phyloP scores from a whole-genome alignment of 92 coral and sea anemone genomes.

The Actinernus sp. region DNA sequence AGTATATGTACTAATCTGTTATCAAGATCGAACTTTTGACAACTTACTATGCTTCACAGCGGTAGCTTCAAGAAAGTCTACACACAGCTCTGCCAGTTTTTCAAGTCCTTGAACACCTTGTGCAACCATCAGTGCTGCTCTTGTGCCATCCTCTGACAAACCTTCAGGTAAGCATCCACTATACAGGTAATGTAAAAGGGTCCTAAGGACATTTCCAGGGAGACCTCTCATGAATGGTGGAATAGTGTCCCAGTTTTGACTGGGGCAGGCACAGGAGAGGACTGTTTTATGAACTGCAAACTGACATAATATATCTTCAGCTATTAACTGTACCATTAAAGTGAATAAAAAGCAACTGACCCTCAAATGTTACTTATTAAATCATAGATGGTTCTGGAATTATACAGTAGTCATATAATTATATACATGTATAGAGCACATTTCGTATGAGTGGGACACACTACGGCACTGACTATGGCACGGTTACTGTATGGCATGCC shows the following conservation, averaged over 20 bases:
- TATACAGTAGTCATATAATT: no score
- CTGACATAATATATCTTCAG: conserved; percentile 32
- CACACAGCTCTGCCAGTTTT: conserved; percentile 60
- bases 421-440: no score
- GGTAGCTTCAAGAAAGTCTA: conserved; percentile 72
- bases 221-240: conserved; percentile 58
- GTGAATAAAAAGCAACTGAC: no score
- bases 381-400: no score
- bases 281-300: conserved; percentile 75
- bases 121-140: conserved; percentile 35
- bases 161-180: conserved; percentile 60
- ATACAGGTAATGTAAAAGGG: conserved; percentile 66
- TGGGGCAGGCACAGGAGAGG: conserved; percentile 65
- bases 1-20: no score
- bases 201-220: conserved; percentile 56
- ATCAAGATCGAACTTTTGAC: neutral
- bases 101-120: conserved; percentile 41
- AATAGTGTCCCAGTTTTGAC: conserved; percentile 57
- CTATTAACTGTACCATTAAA: no score
- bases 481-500: no score
- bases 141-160: conserved; percentile 62
- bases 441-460: no score
- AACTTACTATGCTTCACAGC: conserved; percentile 76
- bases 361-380: no score
- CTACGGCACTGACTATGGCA: no score